Evolutionary conservation across 2,113 vertebrate genomes (phyloP).

Genomic region (Pteruthius melanotis): DNA sequence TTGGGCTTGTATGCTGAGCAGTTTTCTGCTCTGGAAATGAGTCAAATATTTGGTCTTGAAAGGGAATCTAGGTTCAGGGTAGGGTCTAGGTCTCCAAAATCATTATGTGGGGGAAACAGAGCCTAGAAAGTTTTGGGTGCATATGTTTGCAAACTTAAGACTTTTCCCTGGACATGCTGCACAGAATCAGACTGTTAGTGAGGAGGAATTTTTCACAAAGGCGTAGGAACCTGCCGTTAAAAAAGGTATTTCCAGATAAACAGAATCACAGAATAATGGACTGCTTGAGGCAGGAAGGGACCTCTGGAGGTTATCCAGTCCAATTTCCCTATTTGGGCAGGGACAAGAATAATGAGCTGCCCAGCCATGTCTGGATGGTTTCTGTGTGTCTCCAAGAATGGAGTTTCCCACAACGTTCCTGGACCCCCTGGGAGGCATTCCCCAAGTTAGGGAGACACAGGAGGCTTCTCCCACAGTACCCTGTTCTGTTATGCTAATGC

Average conservation of each 20-base stretch:
- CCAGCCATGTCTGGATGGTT: neutral
- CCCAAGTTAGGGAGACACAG: too few species aligned
- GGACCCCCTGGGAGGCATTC: too few species aligned
- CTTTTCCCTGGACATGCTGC: neutral
- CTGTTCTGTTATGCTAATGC: too few species aligned
- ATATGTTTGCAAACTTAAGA: neutral
- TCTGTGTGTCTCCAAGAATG: neutral
- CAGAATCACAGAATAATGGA: neutral
- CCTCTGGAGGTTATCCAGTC: neutral
- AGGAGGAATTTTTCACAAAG: neutral
- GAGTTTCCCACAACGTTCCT: rapidly evolving
- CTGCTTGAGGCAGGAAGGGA: neutral
- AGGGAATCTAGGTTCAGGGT: neutral
- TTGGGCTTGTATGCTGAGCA: neutral
- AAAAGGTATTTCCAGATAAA: neutral
- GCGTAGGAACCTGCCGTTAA: neutral
- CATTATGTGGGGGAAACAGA: neutral
- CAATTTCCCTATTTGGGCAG: neutral
- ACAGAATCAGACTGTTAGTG: neutral
- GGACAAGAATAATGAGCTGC: rapidly evolving
- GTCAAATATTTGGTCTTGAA: neutral
- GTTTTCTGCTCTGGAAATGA: neutral
- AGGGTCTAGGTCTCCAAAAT: neutral
- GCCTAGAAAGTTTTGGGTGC: neutral
- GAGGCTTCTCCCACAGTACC: too few species aligned